Percentiles rank a stretch among this genome's conserved stretches.
Evolutionary conservation across 2,888 invertebrate species (phyloP).

Genomic region (Glyphotaelius pellucidus): DNA sequence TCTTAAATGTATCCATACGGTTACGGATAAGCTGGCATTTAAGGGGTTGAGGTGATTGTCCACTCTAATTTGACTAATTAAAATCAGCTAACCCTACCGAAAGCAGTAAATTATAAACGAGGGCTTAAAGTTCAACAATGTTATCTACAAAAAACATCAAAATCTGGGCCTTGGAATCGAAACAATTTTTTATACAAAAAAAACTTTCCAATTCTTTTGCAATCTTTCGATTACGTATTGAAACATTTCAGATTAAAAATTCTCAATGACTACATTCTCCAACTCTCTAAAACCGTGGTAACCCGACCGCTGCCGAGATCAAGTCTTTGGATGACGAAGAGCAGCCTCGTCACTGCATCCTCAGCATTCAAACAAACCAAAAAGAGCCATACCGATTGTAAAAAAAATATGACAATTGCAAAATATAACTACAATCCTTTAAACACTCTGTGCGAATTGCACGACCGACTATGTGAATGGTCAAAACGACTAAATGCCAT

Average conservation of each 20-base stretch:
- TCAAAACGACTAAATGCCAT: slow-evolving; percentile 45
- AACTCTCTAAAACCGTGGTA: neutral
- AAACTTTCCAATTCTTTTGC: neutral
- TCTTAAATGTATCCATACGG: too few species aligned
- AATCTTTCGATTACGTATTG: too few species aligned
- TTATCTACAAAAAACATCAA: too few species aligned
- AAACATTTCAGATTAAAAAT: slow-evolving; percentile 34
- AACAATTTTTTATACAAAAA: too few species aligned
- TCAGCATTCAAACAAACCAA: neutral
- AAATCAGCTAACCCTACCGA: too few species aligned
- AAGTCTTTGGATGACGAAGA: neutral
- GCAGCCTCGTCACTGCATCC: neutral
- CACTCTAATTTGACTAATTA: too few species aligned
- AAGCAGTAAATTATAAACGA: too few species aligned
- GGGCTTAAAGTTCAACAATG: too few species aligned
- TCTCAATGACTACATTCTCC: slow-evolving; percentile 47
- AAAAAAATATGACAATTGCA: neutral
- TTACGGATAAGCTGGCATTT: too few species aligned
- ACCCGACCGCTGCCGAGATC: neutral
- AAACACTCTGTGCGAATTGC: slow-evolving; percentile 55
- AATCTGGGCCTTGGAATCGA: too few species aligned
- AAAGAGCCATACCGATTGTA: neutral
- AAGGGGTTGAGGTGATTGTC: too few species aligned
- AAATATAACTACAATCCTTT: neutral
- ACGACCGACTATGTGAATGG: slow-evolving; percentile 56